These are phyloP conservation scores for Geotrypetes seraphini DNA, from an alignment of 2,797 vertebrate species.

Conservation along the genomic window DNA sequence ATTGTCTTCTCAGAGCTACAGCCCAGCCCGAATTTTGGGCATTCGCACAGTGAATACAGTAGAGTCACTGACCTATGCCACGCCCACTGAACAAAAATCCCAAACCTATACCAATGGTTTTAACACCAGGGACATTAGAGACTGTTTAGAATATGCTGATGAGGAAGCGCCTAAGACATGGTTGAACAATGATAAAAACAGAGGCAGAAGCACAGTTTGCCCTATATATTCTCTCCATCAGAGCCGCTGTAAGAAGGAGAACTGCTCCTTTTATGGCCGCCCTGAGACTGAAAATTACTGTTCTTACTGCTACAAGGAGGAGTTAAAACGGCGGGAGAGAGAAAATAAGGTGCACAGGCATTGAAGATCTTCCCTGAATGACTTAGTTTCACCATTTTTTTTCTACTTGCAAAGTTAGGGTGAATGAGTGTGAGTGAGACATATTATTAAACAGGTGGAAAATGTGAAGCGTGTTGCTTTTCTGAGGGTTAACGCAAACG, in stretches of 20 bases:
- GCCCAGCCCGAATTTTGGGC: constrained; percentile 80
- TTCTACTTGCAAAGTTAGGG: constrained; percentile 39
- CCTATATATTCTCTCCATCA: constrained; percentile 82
- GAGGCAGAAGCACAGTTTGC: constrained; percentile 70
- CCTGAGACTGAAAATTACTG: constrained; percentile 94
- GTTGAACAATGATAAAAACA: constrained; percentile 79
- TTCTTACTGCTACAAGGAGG: constrained; percentile 96
- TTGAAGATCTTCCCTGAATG: constrained; percentile 51
- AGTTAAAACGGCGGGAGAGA: constrained; percentile 84
- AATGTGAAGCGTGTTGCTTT: constrained; percentile 30
- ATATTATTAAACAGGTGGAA: constrained; percentile 27
- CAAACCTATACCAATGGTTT: constrained; percentile 93
- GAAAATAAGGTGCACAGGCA: constrained; percentile 81
- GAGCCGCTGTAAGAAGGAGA: constrained; percentile 89
- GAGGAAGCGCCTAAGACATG: constrained; percentile 75
- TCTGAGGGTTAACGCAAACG: constrained; percentile 16
- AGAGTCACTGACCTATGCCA: constrained; percentile 71
- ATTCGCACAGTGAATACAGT: constrained; percentile 78
- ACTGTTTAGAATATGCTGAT: constrained; percentile 86
- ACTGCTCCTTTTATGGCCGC: constrained; percentile 94
- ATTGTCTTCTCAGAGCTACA: constrained; percentile 92
- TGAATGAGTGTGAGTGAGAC: constrained; percentile 19
- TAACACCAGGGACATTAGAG: constrained; percentile 67
- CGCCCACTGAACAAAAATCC: constrained; percentile 86
- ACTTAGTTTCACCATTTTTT: constrained; percentile 44